Evolutionary conservation across 2,797 vertebrate genomes (phyloP).

Genomic region (Helicolenus hilgendorfi): DNA sequence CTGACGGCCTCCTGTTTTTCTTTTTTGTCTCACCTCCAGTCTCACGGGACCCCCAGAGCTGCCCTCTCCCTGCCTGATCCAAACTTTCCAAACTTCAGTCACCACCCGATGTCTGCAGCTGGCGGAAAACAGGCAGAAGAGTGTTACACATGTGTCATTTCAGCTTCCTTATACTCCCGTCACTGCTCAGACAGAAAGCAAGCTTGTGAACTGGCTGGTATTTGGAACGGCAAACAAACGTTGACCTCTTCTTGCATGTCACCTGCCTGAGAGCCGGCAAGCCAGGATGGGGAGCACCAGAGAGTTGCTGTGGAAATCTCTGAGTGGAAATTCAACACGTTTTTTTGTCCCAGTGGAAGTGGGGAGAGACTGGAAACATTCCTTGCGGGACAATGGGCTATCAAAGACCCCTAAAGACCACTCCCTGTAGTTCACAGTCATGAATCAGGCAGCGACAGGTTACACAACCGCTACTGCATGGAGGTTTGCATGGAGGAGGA

Average conservation of each 20-base stretch:
- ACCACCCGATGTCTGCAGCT: constrained; percentile 28
- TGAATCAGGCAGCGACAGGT: constrained; percentile 56
- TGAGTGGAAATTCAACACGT: constrained; percentile 65
- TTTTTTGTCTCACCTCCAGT: constrained; percentile 75
- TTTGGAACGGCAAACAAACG: constrained; percentile 19
- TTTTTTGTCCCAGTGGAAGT: constrained; percentile 69
- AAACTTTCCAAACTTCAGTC: constrained; percentile 45
- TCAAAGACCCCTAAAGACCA: constrained; percentile 71
- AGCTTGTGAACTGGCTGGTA: background rate
- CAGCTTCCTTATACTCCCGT: constrained; percentile 1
- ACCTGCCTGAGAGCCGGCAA: constrained; percentile 3
- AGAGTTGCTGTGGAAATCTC: constrained; percentile 52
- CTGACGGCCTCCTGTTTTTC: constrained; percentile 74
- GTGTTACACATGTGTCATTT: background rate
- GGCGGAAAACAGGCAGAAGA: constrained; percentile 21
- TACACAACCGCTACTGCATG: constrained; percentile 64
- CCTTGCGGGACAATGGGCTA: constrained; percentile 82
- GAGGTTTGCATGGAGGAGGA: constrained; percentile 3
- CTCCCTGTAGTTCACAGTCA: constrained; percentile 70
- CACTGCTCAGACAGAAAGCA: constrained; percentile 28
- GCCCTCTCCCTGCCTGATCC: constrained; percentile 58
- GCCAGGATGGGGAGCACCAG: constrained; percentile 13
- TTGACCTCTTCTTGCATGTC: background rate
- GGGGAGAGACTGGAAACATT: constrained; percentile 81
- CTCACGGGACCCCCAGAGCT: constrained; percentile 63